Conservation (phyloP, 2,113 vertebrate species). For the Poeciliopsis prolifica region DNA sequence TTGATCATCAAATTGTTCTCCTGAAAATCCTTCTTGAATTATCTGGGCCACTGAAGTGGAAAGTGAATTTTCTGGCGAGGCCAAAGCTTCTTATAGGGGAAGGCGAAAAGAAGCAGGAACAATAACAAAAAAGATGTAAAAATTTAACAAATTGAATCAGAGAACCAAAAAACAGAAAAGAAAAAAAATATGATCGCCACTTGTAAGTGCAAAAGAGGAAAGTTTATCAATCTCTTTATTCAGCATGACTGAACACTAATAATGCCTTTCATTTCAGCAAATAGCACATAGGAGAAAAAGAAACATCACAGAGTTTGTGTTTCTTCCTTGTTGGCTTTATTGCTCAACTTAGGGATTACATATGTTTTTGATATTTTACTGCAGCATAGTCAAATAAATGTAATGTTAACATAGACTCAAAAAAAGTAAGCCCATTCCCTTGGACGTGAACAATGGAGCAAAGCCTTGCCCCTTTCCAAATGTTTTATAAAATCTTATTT, state of each 20-base stretch:
- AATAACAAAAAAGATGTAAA: conserved; percentile 65
- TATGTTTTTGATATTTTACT: background rate
- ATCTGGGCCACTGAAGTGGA: conserved; percentile 71
- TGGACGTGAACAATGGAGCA: background rate
- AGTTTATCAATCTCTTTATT: conserved; percentile 51
- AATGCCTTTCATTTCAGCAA: conserved; percentile 12
- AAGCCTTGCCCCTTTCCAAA: too few relatives aligned
- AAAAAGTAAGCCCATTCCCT: background rate
- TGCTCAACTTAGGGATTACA: background rate
- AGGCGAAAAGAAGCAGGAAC: conserved; percentile 33
- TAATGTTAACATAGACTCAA: background rate
- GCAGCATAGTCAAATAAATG: background rate
- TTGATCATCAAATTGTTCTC: conserved; percentile 79
- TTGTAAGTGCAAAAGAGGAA: conserved; percentile 12
- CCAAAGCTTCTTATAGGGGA: conserved; percentile 62
- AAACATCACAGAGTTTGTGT: background rate
- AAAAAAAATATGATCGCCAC: conserved; percentile 2
- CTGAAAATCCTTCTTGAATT: conserved; percentile 75
- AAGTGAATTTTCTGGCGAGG: conserved; percentile 64
- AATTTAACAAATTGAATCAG: conserved; percentile 65
- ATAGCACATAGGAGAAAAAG: conserved; percentile 4
- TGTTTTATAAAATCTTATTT: too few relatives aligned
- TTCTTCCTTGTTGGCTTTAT: conserved; percentile 1
- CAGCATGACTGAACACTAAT: conserved; percentile 24
- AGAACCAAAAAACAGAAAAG: conserved; percentile 7